phyloP scores from a whole-genome alignment of 2,113 vertebrate species.

The Heterocephalus glaber region DNA sequence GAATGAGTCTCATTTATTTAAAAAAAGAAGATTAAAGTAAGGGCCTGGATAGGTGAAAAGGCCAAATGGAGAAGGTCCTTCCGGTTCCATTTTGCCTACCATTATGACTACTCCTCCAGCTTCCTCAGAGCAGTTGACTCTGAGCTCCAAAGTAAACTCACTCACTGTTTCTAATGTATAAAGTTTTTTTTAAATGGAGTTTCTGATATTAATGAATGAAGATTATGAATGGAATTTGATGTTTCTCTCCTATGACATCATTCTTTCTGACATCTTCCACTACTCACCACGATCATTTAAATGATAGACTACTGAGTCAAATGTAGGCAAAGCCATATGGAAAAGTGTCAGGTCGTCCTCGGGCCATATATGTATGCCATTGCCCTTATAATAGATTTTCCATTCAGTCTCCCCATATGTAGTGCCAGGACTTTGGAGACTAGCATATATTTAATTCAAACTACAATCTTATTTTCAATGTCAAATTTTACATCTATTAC shows the following conservation, averaged over 20 bases:
- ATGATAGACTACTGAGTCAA: not conserved
- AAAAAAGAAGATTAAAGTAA: not conserved
- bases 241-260: not conserved
- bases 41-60: not conserved
- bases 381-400: not conserved
- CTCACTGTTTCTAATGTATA: not conserved
- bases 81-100: not conserved
- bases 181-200: not conserved
- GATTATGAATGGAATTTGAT: not conserved
- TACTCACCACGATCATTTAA: not conserved
- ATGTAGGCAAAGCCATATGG: not conserved
- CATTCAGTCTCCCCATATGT: not conserved
- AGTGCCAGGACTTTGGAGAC: not conserved
- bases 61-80: not conserved
- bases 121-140: not conserved
- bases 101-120: not conserved
- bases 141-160: not conserved
- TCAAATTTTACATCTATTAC: not conserved
- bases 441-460: not conserved
- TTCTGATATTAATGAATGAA: not conserved
- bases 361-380: not conserved
- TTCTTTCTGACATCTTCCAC: not conserved
- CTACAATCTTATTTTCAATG: not conserved
- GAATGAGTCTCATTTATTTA: not conserved
- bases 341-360: not conserved